Percentiles rank a stretch among this genome's conserved stretches.
Evolutionary conservation across 2,113 vertebrate genomes (phyloP).

Genomic region (Cryptomyrus ogoouensis): DNA sequence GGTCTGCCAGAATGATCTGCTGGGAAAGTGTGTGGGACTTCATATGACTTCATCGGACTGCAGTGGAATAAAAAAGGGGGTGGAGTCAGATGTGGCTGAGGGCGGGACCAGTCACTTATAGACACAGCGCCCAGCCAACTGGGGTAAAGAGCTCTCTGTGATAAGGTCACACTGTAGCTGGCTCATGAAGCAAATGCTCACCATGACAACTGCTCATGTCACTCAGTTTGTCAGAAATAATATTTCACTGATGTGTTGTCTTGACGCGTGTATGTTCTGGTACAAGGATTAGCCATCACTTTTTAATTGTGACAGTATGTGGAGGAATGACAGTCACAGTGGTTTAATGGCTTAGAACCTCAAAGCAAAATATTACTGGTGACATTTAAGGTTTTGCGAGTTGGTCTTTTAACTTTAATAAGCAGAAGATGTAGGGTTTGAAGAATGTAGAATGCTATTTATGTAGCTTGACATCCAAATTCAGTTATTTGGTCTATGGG

Average conservation of each 20-base stretch:
- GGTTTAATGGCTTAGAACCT: neutral
- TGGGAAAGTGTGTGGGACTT: neutral
- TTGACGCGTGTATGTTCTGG: neutral
- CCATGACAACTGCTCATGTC: neutral
- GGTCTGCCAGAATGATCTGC: neutral
- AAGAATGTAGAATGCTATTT: neutral
- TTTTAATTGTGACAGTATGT: neutral
- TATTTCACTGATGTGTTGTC: neutral
- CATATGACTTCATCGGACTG: neutral
- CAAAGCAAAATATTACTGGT: neutral
- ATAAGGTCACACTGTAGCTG: neutral
- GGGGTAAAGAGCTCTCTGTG: neutral
- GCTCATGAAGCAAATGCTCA: neutral
- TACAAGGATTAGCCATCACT: neutral
- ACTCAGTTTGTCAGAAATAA: neutral
- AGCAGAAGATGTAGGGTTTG: neutral
- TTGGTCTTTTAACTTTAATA: neutral
- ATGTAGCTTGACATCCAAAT: neutral
- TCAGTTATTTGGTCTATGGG: neutral
- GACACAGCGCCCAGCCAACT: neutral
- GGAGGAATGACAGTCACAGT: neutral
- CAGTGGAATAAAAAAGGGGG: neutral
- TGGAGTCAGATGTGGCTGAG: neutral
- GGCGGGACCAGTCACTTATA: neutral
- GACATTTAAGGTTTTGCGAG: neutral